phyloP scores from a whole-genome alignment of 2,888 invertebrate species.

The Napeogenes sylphis region DNA sequence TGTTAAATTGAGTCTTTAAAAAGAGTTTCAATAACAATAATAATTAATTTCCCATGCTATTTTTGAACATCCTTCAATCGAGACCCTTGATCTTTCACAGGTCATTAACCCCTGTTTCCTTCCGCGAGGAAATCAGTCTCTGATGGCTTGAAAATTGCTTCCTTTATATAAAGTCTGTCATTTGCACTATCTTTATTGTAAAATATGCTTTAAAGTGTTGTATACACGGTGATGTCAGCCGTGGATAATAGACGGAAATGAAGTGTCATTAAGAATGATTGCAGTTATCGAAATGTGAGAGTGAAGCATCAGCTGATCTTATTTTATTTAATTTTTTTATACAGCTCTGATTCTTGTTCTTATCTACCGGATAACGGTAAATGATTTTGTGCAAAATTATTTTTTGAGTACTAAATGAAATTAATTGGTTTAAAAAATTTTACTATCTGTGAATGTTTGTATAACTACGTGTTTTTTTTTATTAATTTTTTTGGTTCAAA shows the following conservation, averaged over 20 bases:
- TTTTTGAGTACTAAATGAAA: too few relatives aligned
- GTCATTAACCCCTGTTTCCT: constrained; percentile 20
- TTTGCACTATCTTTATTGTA: background rate
- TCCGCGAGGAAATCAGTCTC: constrained; percentile 26
- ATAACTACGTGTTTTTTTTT: too few relatives aligned
- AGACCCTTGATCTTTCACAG: constrained; percentile 20
- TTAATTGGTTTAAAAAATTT: too few relatives aligned
- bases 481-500: too few relatives aligned
- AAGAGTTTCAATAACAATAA: too few relatives aligned
- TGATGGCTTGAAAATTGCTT: constrained; percentile 27
- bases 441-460: too few relatives aligned
- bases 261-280: background rate
- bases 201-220: background rate
- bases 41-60: background rate
- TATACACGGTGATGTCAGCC: background rate
- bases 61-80: constrained; percentile 1
- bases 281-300: constrained; percentile 1
- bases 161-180: constrained; percentile 18
- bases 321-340: background rate
- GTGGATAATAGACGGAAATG: background rate
- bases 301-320: background rate
- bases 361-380: too few relatives aligned
- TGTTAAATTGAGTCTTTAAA: too few relatives aligned
- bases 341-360: too few relatives aligned
- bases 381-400: too few relatives aligned